Conservation (phyloP, 2,888 invertebrate species). For the Rotaria socialis region DNA sequence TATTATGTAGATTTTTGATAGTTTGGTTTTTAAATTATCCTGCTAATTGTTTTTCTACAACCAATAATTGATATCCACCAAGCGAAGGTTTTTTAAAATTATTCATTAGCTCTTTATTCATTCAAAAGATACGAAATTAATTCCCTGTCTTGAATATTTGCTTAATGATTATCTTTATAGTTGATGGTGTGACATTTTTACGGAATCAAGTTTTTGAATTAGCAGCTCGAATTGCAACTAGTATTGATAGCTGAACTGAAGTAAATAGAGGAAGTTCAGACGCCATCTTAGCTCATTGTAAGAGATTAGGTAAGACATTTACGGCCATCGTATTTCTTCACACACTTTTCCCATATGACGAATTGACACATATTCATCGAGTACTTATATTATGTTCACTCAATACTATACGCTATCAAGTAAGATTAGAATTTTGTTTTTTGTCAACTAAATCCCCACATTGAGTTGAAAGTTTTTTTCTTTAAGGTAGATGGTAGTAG, state of each 20-base stretch:
- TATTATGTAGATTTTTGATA: too few relatives aligned
- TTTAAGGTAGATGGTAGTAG: neutral
- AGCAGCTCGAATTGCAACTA: constrained; percentile 65
- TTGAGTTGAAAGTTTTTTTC: neutral
- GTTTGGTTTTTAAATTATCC: too few relatives aligned
- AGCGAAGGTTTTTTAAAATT: too few relatives aligned
- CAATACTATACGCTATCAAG: constrained; percentile 60
- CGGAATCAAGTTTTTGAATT: constrained; percentile 88
- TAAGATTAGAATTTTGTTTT: neutral
- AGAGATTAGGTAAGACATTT: constrained; percentile 66
- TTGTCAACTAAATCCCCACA: too few relatives aligned
- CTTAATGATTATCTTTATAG: neutral
- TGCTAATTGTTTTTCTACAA: neutral
- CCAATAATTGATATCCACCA: neutral
- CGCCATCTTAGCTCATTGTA: constrained; percentile 90
- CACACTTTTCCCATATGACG: constrained; percentile 70
- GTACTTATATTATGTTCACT: constrained; percentile 85
- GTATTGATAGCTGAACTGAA: constrained; percentile 54
- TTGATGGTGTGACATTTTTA: constrained; percentile 82
- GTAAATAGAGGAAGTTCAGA: constrained; percentile 70
- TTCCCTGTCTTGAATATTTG: neutral
- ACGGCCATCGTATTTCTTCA: constrained; percentile 78
- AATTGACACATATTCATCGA: constrained; percentile 68
- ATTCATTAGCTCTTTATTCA: too few relatives aligned
- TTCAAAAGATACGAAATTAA: neutral